Evolutionary conservation across 2,888 invertebrate species (phyloP).

Genomic region (Ichneumoninae sp.): DNA sequence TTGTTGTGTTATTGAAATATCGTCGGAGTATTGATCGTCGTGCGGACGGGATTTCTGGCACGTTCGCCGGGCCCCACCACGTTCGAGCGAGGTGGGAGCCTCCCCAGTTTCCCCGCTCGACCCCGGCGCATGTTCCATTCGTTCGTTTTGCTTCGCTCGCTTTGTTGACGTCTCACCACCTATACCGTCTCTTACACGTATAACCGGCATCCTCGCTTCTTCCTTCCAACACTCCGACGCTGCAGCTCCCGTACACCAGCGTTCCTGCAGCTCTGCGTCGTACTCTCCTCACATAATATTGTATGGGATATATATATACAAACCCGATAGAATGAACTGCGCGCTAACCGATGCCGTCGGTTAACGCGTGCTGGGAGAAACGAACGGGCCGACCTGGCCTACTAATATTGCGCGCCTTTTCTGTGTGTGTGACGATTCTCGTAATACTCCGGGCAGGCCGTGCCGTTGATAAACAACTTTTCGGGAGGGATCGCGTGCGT

Average conservation of each 20-base stretch:
- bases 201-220: constrained; percentile 57
- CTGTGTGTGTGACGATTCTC: constrained; percentile 35
- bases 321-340: constrained; percentile 30
- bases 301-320: neutral
- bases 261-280: neutral
- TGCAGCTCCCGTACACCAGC: constrained; percentile 21
- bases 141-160: constrained; percentile 37
- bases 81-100: constrained; percentile 56
- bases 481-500: constrained; percentile 3
- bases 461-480: constrained; percentile 29
- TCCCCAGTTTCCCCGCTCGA: constrained; percentile 47
- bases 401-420: constrained; percentile 58
- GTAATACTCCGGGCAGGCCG: constrained; percentile 3
- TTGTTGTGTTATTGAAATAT: constrained; percentile 53
- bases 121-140: constrained; percentile 38
- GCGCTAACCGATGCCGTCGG: constrained; percentile 15
- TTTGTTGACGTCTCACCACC: neutral
- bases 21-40: constrained; percentile 79
- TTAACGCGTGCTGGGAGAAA: constrained; percentile 20
- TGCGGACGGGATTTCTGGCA: constrained; percentile 79
- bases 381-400: constrained; percentile 23
- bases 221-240: neutral
- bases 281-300: neutral
- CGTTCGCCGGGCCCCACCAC: constrained; percentile 76
- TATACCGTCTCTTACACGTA: neutral